Evolutionary conservation across 2,113 vertebrate genomes (phyloP).

Genomic region (Sorex araneus): DNA sequence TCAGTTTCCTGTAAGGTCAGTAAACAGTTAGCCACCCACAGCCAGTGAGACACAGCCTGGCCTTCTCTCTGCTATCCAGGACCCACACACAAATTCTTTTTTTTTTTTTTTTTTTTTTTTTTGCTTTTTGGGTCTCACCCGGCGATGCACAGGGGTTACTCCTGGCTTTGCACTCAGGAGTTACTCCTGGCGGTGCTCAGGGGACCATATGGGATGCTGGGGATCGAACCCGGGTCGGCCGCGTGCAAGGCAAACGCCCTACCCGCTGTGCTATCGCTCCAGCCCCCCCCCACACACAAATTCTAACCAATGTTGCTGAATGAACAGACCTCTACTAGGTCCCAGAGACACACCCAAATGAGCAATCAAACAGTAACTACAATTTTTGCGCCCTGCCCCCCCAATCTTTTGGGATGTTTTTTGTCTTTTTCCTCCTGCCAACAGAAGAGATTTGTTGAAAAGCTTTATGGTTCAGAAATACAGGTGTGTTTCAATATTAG

Average conservation of each 20-base stretch:
- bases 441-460: slow-evolving; percentile 37
- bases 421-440: too few species aligned
- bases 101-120: too few species aligned
- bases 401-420: neutral
- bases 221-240: too few species aligned
- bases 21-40: neutral
- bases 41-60: neutral
- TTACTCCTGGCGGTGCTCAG: too few species aligned
- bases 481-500: neutral
- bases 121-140: too few species aligned
- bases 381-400: neutral
- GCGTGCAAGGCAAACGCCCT: too few species aligned
- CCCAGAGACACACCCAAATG: neutral
- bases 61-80: neutral
- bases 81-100: neutral
- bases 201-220: too few species aligned
- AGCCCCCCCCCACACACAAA: neutral
- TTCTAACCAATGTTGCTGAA: slow-evolving; percentile 22
- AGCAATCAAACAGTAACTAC: neutral
- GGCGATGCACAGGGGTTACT: too few species aligned
- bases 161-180: too few species aligned
- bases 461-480: slow-evolving; percentile 33
- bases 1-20: neutral
- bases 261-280: too few species aligned
- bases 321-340: neutral